A percentile compares a stretch with the other conserved stretches of the same genome.
Evolutionary conservation across 37 sponge, comb jelly and placozoan genomes (phyloP).

Genomic region (Bolinopsis microptera): DNA sequence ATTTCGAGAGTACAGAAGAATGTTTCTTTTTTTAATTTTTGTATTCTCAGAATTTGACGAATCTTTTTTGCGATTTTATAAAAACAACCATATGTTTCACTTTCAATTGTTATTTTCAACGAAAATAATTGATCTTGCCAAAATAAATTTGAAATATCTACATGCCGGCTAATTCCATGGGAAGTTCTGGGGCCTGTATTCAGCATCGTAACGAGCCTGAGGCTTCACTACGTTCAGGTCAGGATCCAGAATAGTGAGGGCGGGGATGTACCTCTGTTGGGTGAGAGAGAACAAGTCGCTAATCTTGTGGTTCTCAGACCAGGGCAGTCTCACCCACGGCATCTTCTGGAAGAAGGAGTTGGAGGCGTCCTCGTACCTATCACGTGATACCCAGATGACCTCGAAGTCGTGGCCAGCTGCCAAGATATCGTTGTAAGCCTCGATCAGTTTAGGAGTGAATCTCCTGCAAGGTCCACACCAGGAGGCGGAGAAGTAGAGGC

Average conservation of each 20-base stretch:
- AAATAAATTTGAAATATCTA: no score
- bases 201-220: neutral
- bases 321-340: slow-evolving; percentile 2
- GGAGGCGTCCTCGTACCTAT: neutral
- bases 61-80: no score
- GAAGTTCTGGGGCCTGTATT: neutral
- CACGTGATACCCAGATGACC: neutral
- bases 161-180: no score
- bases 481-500: neutral
- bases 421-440: neutral
- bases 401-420: neutral
- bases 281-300: neutral
- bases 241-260: slow-evolving; percentile 10
- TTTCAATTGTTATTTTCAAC: no score
- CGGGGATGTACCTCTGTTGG: slow-evolving; percentile 11
- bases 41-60: no score
- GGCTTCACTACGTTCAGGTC: neutral
- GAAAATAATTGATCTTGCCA: no score
- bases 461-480: slow-evolving; percentile 41
- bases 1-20: no score
- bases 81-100: no score
- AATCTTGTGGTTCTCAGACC: neutral
- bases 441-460: slow-evolving; percentile 17
- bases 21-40: no score
- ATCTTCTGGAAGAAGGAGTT: slow-evolving; percentile 11